Base-by-base conservation (phyloP, 2,113 vertebrate genomes). In the Mionectes macconnelli region DNA sequence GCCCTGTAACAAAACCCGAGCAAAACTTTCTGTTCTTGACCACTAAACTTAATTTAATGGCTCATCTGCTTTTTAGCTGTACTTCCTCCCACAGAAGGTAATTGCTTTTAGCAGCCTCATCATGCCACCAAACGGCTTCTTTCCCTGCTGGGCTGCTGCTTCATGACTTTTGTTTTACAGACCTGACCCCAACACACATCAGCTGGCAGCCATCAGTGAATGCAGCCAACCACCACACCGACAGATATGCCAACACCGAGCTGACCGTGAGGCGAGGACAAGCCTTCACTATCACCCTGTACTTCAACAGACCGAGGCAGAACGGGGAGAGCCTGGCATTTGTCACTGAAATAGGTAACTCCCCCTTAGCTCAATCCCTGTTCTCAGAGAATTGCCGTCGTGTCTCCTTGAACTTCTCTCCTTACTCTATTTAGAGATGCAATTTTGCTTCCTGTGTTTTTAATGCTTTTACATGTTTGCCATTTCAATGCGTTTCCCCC, bases 261-360 rank as follows among this genome's bases (percentile, higher is more conserved):
- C 52, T 98, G 89, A 96, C 93, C 6, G 87, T 98, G 56, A 97
- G 98, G 83, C 90, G 98, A 30, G 98, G 98, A 60, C 97, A 98
- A 66, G 5, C 18, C 42, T 98, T 98, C 81, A 28, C 1, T 1
- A 72, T 98, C n/a, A 94, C 67, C 3, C 63, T 98, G 56, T 94
- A 96, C 80, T 96, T 98, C 56, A 98, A 90, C 69, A 90, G 96
- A 24, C 19, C 74, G 4, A 84, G 66, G 59, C 90, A 97, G 45
- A 21, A 35, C 1, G 87, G 90, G n/a, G 98, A 98, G 83, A 92
- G 62, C 40, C 47, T 98, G 8, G 84, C 88, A 35, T 98, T 98
- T 88, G 89, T 97, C 5, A 97, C 96, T 55, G 97, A 98, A 92
- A 98, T 97, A 90, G 98, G 98, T 98, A 97, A 93, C 35, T 2